Evolutionary conservation across 1,140 invertebrate species (phyloP), one percentile per base, ranked within the genome.

Genomic region (Drosophila albomicans): DNA sequence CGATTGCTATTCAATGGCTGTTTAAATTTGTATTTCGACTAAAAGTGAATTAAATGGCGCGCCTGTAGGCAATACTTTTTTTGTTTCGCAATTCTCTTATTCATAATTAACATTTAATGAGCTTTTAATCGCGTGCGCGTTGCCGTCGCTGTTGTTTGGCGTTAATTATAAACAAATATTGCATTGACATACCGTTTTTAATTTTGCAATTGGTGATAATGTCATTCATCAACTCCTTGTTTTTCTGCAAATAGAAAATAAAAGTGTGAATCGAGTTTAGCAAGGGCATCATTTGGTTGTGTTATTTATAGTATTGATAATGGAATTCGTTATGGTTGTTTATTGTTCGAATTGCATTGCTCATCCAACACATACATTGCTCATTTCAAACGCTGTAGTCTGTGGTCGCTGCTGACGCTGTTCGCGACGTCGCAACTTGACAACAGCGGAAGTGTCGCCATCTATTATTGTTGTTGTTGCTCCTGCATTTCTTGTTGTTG

Each of bases 221-320:
- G 80, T 95, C 95, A 82, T 94, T 94, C 94, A 95, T 95, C 72
- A 95, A 92, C 80, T 95, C 95, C 92, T 95, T 95, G 91, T 95
- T 95, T 94, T 95, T 95, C 95, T 95, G 94, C 61, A 95, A 95
- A 74, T 82, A 90, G 92, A 91, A 91, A 28, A 25, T 0, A 46
- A 58, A 16, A 51, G 15, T 8, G 48, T 28, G 11, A 52, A n/a
- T 1, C 1, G 28, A 32, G 11, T 35, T 63, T 51, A 25, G 15
- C 49, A 16, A 38, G 11, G 13, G 20, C 20, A 65, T 15, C 30
- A n/a, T 48, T 30, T 13, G 10, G 2, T 57, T 25, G 25, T 52
- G 8, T 54, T 69, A 2, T 64, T 59, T 3, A 38, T 43, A 4
- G 8, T 28, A 32, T 52, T 1, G 11, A 38, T 58, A 41, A 46